phyloP scores from a whole-genome alignment of 2,888 invertebrate genomes.

The Hydroisotoma schaefferi region DNA sequence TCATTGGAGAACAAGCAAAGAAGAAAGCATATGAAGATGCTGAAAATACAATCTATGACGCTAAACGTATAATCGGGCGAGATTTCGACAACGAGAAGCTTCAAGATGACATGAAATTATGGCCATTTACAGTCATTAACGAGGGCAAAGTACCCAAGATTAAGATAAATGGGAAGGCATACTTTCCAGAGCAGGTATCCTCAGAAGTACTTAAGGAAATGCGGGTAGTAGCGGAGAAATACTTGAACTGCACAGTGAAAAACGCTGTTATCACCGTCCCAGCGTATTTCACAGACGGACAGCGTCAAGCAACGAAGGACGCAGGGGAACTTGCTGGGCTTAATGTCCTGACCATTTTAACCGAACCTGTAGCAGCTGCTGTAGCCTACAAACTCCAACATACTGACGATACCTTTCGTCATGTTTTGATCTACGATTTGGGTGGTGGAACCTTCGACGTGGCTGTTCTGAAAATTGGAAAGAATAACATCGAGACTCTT shows the following conservation, averaged over 20 bases:
- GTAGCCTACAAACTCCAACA: conserved; percentile 57
- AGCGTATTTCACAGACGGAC: conserved; percentile 69
- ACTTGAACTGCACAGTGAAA: conserved; percentile 57
- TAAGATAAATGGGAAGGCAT: conserved; percentile 42
- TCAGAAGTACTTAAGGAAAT: conserved; percentile 23
- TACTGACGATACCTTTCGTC: conserved; percentile 10
- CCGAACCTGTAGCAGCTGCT: conserved; percentile 63
- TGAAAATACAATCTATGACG: conserved; percentile 60
- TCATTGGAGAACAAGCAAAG: conserved; percentile 67
- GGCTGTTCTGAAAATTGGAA: conserved; percentile 16
- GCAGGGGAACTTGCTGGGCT: conserved; percentile 78
- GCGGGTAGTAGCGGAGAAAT: conserved; percentile 20
- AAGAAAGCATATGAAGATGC: conserved; percentile 65
- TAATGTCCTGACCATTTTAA: conserved; percentile 82
- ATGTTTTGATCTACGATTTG: conserved; percentile 31
- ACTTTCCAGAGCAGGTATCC: conserved; percentile 31
- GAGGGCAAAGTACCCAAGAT: conserved; percentile 58
- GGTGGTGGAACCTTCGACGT: conserved; percentile 45
- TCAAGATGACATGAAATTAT: conserved; percentile 29
- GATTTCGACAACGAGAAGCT: conserved; percentile 21
- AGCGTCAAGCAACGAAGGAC: conserved; percentile 71
- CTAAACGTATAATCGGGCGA: conserved; percentile 49
- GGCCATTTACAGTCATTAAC: conserved; percentile 50
- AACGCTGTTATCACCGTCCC: conserved; percentile 77
- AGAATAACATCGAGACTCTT: conserved; percentile 18